phyloP scores from a whole-genome alignment of 2,797 vertebrate genomes.

The Poecilia gillii region DNA sequence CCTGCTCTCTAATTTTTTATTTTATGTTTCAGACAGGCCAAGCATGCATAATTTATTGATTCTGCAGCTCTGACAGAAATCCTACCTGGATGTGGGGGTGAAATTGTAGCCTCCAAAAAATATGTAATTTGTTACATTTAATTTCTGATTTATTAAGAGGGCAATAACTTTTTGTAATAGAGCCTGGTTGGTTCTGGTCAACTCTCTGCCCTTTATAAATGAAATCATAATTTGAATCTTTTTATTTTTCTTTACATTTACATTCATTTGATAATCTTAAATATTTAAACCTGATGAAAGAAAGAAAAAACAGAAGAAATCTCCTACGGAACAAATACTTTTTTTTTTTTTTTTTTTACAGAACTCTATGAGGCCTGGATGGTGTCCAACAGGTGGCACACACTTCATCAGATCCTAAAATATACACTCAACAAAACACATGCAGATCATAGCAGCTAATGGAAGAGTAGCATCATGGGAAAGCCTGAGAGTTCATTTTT shows the following conservation, averaged over 20 bases:
- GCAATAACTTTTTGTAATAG: neutral
- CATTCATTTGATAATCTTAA: neutral
- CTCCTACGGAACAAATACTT: neutral
- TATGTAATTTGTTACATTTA: neutral
- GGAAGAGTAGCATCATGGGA: neutral
- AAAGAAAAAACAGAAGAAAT: neutral
- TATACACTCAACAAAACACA: constrained; percentile 69
- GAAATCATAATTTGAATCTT: neutral
- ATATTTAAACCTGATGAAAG: neutral
- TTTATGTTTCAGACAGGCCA: too few species aligned
- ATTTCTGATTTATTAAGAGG: neutral
- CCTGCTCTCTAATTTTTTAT: neutral
- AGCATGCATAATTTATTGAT: neutral
- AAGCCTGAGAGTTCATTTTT: neutral
- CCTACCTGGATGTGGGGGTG: too few species aligned
- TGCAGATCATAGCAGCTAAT: constrained; percentile 3
- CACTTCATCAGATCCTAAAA: constrained; percentile 29
- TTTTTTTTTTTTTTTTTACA: neutral
- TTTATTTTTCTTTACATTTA: neutral
- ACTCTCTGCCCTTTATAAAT: neutral
- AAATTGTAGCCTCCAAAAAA: too few species aligned
- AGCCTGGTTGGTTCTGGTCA: neutral
- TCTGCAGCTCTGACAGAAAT: neutral
- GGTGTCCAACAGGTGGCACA: constrained; percentile 53
- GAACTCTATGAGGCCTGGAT: constrained; percentile 10